Percentiles rank a stretch among this genome's conserved stretches.
phyloP scores from a whole-genome alignment of 2,888 invertebrate genomes.

The Oscheius sp. region DNA sequence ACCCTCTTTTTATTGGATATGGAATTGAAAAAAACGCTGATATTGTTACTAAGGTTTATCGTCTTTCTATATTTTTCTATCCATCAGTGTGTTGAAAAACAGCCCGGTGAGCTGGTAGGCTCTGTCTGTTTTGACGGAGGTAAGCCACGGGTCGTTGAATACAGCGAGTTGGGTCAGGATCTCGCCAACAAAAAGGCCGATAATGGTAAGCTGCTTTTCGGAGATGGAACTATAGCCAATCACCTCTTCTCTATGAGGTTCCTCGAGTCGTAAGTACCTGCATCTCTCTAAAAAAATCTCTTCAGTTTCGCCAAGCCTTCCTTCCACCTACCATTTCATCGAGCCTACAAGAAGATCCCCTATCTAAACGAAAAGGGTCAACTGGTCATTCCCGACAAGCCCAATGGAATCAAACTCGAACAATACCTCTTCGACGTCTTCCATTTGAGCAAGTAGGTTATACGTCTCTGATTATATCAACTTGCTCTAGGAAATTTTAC shows the following conservation, averaged over 20 bases:
- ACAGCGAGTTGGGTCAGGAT: constrained; percentile 89
- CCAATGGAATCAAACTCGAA: constrained; percentile 97
- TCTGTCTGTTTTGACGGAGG: constrained; percentile 45
- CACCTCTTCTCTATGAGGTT: constrained; percentile 93
- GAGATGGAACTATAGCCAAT: constrained; percentile 96
- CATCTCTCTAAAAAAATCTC: no score
- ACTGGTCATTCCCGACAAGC: constrained; percentile 79
- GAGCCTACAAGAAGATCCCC: constrained; percentile 96
- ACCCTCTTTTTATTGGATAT: constrained; percentile 43
- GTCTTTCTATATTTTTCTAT: no score
- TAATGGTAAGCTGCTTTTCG: constrained; percentile 82
- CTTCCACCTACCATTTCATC: constrained; percentile 85
- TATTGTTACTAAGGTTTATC: constrained; percentile 78
- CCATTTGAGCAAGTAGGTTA: constrained; percentile 81
- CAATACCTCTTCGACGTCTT: constrained; percentile 99
- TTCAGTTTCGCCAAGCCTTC: constrained; percentile 73
- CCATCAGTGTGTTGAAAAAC: constrained; percentile 41
- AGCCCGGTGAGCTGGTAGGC: constrained; percentile 46
- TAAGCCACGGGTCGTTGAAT: constrained; percentile 81
- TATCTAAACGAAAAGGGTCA: constrained; percentile 76
- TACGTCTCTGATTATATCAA: neutral
- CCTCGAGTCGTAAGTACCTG: constrained; percentile 75
- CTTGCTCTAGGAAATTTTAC: constrained; percentile 79
- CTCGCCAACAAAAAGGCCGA: constrained; percentile 78
- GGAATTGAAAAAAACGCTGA: constrained; percentile 83